Evolutionary conservation across 2,113 vertebrate species (phyloP).

Genomic region (Cygnus buccinator): DNA sequence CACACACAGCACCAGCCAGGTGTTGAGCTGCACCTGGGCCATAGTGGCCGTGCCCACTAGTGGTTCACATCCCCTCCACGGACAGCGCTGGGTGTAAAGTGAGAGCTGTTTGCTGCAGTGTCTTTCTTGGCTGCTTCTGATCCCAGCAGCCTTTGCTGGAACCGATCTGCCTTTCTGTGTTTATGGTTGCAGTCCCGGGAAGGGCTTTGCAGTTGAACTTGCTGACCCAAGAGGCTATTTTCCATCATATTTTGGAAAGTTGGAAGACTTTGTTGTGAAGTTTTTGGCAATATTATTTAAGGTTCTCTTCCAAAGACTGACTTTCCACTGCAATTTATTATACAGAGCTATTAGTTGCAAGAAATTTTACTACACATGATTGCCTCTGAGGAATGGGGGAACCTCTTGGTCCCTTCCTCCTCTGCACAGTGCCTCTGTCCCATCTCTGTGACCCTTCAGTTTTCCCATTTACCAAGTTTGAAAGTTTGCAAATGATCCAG

Average conservation of each 20-base stretch:
- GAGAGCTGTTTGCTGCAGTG: neutral
- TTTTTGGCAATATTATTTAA: constrained; percentile 54
- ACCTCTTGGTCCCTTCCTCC: neutral
- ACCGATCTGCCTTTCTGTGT: neutral
- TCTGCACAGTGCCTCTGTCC: neutral
- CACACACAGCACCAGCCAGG: constrained; percentile 38
- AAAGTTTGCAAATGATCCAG: neutral
- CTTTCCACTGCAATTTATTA: neutral
- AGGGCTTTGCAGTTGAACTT: constrained; percentile 40
- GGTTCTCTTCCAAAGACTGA: neutral
- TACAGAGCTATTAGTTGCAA: neutral
- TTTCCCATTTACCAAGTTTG: neutral
- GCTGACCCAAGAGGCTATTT: constrained; percentile 29
- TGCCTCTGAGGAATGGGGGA: neutral
- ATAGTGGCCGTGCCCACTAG: neutral
- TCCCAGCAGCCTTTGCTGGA: constrained; percentile 53
- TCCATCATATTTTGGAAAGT: constrained; percentile 53
- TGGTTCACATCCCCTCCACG: neutral
- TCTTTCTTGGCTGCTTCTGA: neutral
- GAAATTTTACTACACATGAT: neutral
- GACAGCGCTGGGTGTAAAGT: rapidly evolving
- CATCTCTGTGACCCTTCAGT: neutral
- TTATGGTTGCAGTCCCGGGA: constrained; percentile 40
- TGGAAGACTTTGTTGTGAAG: constrained; percentile 31
- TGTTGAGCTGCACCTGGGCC: neutral